phyloP scores from a whole-genome alignment of 2,113 vertebrate genomes.

The Phalacrocorax pelagicus region DNA sequence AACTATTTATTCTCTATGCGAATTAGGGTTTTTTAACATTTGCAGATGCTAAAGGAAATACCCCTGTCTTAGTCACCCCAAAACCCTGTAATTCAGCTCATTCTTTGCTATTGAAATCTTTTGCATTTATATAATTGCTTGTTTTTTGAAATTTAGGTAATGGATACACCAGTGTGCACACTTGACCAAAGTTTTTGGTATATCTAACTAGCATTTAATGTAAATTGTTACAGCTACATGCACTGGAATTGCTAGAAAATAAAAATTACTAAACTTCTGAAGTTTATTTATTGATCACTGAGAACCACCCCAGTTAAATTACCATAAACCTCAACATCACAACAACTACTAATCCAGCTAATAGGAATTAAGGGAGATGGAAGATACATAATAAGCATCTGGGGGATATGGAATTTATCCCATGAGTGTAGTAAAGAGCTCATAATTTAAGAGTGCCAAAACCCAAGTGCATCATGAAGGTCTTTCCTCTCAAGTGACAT shows the following conservation, averaged over 20 bases:
- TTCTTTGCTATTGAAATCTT: not conserved
- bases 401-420: conserved; percentile 72
- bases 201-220: not conserved
- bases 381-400: conserved; percentile 72
- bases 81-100: not conserved
- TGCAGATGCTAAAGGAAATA: not conserved
- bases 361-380: conserved; percentile 72
- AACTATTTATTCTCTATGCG: not conserved
- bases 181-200: conserved; percentile 5
- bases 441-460: conserved; percentile 75
- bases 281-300: conserved; percentile 72
- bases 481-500: conserved; percentile 76
- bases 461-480: conserved; percentile 73
- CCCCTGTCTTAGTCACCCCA: not conserved
- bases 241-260: conserved; percentile 50
- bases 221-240: conserved; percentile 1
- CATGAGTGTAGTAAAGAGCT: conserved; percentile 68
- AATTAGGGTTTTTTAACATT: not conserved
- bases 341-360: conserved; percentile 74
- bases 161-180: not conserved
- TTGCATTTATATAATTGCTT: not conserved
- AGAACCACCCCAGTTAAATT: conserved; percentile 71
- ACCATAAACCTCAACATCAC: conserved; percentile 68
- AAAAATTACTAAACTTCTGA: conserved; percentile 59
- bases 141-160: not conserved